phyloP scores from a whole-genome alignment of 2,888 invertebrate species.

The Incurvaria masculella region DNA sequence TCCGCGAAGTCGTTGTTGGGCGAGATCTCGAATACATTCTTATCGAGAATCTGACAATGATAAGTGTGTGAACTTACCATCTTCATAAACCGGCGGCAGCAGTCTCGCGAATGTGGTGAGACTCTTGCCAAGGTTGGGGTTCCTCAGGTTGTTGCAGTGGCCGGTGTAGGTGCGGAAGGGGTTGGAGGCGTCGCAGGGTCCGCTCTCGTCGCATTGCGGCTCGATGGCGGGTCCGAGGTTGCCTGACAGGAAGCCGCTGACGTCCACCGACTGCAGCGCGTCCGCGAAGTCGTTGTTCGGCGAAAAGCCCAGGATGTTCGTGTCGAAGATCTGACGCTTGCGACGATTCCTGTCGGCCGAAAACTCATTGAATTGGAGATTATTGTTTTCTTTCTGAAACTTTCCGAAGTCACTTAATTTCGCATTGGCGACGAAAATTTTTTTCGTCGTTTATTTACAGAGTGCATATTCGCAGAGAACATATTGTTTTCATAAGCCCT shows the following conservation, averaged over 20 bases:
- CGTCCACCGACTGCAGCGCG: conserved; percentile 74
- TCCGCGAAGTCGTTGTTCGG: conserved; percentile 68
- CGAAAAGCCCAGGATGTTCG: conserved; percentile 49
- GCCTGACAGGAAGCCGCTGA: conserved; percentile 65
- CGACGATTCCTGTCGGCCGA: conserved; percentile 45
- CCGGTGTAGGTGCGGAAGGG: conserved; percentile 77
- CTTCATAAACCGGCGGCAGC: conserved; percentile 83
- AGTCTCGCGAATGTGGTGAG: conserved; percentile 82
- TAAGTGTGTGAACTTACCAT: too few relatives aligned
- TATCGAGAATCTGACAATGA: conserved; percentile 73
- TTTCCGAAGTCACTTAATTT: too few relatives aligned
- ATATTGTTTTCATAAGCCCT: too few relatives aligned
- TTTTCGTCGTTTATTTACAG: too few relatives aligned
- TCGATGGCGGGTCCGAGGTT: conserved; percentile 59
- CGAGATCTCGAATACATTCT: conserved; percentile 49
- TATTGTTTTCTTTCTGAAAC: too few relatives aligned
- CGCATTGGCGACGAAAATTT: too few relatives aligned
- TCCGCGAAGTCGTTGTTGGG: conserved; percentile 68
- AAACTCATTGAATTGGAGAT: not conserved
- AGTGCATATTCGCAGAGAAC: too few relatives aligned
- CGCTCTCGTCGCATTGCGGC: conserved; percentile 67
- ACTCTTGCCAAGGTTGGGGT: conserved; percentile 79
- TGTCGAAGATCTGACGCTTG: conserved; percentile 72
- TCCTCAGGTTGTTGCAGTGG: conserved; percentile 83
- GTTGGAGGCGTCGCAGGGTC: conserved; percentile 67